These are phyloP conservation scores for Lasiurus borealis DNA, from an alignment of 2,113 vertebrate species.

Conservation along the genomic window DNA sequence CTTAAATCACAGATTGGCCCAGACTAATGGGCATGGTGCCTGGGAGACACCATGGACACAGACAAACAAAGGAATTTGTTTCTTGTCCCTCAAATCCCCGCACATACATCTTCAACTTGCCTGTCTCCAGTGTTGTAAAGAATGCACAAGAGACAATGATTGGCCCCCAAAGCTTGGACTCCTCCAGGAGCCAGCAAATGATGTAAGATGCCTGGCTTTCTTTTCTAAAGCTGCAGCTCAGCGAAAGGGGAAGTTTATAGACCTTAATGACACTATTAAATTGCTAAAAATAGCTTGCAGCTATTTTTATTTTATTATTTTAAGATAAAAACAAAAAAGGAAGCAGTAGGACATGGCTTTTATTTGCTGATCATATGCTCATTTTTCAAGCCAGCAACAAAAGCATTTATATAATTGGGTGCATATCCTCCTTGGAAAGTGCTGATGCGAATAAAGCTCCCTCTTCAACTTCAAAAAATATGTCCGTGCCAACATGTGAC, in stretches of 20 bases:
- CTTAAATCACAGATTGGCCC: neutral
- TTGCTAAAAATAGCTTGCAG: constrained; percentile 28
- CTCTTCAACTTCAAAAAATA: neutral
- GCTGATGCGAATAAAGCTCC: neutral
- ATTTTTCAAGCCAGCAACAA: neutral
- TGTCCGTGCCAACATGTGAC: neutral
- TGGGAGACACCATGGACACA: neutral
- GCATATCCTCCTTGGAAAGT: neutral
- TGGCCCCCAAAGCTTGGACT: neutral
- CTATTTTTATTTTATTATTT: neutral
- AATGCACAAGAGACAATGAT: neutral
- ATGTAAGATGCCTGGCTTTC: neutral
- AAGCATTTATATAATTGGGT: neutral
- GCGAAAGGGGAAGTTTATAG: neutral
- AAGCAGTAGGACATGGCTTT: neutral
- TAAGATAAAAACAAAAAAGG: neutral
- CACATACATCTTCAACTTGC: neutral
- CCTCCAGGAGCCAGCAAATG: neutral
- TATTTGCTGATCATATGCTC: neutral
- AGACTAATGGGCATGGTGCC: neutral
- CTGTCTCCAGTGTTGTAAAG: neutral
- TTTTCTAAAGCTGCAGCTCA: neutral
- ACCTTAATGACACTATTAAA: neutral
- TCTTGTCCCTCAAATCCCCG: neutral
- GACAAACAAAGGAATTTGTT: neutral